These are phyloP conservation scores for Spodoptera exigua DNA, from an alignment of 2,888 invertebrate species.

Conservation along the genomic window DNA sequence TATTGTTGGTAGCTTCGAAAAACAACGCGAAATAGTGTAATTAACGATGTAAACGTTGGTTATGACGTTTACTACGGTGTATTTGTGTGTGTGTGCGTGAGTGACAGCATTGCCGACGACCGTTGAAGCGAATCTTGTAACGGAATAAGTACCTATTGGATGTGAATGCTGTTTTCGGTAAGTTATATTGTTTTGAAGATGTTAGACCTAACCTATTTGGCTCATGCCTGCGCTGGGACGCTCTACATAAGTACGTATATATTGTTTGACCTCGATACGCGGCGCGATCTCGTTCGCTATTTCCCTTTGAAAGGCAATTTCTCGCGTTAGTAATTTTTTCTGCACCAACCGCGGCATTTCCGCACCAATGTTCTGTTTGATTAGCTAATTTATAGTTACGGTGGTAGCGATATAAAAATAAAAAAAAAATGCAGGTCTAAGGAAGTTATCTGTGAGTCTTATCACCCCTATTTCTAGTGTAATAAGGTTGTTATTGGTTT, in stretches of 20 bases:
- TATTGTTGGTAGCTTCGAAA: constrained; percentile 77
- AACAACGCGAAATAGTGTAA: constrained; percentile 79
- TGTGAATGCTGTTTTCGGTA: constrained; percentile 82
- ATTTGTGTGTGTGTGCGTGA: constrained; percentile 81
- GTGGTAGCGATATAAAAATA: constrained; percentile 49
- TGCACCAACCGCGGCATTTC: constrained; percentile 63
- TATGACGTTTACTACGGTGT: constrained; percentile 86
- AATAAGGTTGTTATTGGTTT: constrained; percentile 52
- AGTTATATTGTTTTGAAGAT: constrained; percentile 77
- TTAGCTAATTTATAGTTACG: constrained; percentile 65
- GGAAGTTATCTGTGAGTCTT: constrained; percentile 38
- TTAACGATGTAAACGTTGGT: constrained; percentile 85
- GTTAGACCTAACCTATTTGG: constrained; percentile 73
- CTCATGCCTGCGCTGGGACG: constrained; percentile 67
- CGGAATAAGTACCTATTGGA: constrained; percentile 76
- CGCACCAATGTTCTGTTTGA: constrained; percentile 69
- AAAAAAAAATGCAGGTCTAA: constrained; percentile 40
- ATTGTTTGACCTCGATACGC: constrained; percentile 80
- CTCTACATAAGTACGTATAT: constrained; percentile 63
- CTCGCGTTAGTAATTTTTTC: constrained; percentile 71
- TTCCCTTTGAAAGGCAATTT: constrained; percentile 77
- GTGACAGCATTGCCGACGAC: constrained; percentile 84
- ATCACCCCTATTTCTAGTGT: constrained; percentile 55
- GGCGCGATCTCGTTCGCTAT: constrained; percentile 65
- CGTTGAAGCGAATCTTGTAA: constrained; percentile 87